A percentile compares a stretch with the other conserved stretches of the same genome.
Evolutionary conservation across 1,140 invertebrate species (phyloP).

Genomic region (Panagrolaimus sp.): DNA sequence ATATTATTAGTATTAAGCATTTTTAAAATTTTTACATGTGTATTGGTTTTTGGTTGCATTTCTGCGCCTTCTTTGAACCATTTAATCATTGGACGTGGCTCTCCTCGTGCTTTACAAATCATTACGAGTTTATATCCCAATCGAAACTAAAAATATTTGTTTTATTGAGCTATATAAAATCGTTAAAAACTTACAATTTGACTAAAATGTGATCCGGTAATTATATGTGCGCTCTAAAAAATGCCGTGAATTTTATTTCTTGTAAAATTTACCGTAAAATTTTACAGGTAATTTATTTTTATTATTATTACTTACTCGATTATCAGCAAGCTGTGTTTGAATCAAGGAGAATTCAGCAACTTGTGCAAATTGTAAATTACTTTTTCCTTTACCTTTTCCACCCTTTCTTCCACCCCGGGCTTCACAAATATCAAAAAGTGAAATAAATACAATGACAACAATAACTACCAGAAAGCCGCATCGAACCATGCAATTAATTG

Average conservation of each 20-base stretch:
- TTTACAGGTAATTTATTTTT: neutral
- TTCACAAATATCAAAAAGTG: conserved; percentile 6
- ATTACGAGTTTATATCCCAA: conserved; percentile 56
- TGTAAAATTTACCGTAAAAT: neutral
- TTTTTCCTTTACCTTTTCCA: conserved; percentile 58
- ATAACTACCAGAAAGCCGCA: neutral
- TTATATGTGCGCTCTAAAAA: conserved; percentile 57
- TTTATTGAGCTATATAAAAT: too few species aligned
- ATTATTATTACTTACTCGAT: conserved; percentile 46
- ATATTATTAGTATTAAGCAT: neutral
- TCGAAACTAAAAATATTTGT: conserved; percentile 32
- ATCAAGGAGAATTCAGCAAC: conserved; percentile 59
- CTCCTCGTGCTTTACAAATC: conserved; percentile 49
- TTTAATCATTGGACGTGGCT: conserved; percentile 46
- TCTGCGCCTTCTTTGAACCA: conserved; percentile 59
- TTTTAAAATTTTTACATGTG: conserved; percentile 43
- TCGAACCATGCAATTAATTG: conserved; percentile 10
- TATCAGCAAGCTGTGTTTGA: conserved; percentile 50
- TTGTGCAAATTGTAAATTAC: conserved; percentile 58
- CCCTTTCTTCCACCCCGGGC: conserved; percentile 52
- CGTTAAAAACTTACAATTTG: conserved; percentile 31
- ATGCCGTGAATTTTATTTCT: neutral
- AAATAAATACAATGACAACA: neutral
- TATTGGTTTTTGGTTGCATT: conserved; percentile 54
- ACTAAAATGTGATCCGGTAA: conserved; percentile 55